Evolutionary conservation across 2,888 invertebrate species (phyloP), one percentile per base, ranked within the genome.

Genomic region (Petrolisthes manimaculis): DNA sequence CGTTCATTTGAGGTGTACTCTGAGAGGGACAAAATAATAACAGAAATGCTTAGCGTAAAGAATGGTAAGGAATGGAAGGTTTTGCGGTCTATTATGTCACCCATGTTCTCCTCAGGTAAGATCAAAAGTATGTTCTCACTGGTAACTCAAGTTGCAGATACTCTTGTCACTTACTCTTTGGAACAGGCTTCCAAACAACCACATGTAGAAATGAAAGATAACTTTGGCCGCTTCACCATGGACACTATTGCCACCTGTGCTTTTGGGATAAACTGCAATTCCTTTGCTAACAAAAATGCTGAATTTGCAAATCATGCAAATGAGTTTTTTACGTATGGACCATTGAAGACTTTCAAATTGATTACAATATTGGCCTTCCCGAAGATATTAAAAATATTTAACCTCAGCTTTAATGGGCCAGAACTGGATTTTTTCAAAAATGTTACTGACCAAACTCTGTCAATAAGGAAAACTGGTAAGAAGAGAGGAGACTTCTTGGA

Each of bases 91-190:
- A 24, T 80, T 37, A 54, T 86, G 80, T 24, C 85, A 5, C 85
- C 85, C 24, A 71, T 71, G 9, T 86, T 86, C 71, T 71, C 56
- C 37, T 86, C 85, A 5, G 80, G 85, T 9, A 69, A 67, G 69
- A 79, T 86, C 18, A 80, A 71, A 37, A 67, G 24, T 9, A 86
- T 86, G 80, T 86, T 80, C n/a, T 80, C 85, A 37, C 80, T 86
- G 24, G 85, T 86, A 8, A 37, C 24, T n/a, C 37, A 80, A 12
- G 80, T 80, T 53, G 85, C 80, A 12, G 67, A 71, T 12, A 80
- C 55, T 80, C 79, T 86, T 5, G 18, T 84, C 18, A 14, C 51
- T 24, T 75, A 56, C 71, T 14, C 51, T 18, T n/a, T 69, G 24
- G 77, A n/a, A 53, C 79, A 85, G 61, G 61, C 79, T 56, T n/a